Conservation (phyloP, 2,888 invertebrate genomes). For the Pollenia labialis region DNA sequence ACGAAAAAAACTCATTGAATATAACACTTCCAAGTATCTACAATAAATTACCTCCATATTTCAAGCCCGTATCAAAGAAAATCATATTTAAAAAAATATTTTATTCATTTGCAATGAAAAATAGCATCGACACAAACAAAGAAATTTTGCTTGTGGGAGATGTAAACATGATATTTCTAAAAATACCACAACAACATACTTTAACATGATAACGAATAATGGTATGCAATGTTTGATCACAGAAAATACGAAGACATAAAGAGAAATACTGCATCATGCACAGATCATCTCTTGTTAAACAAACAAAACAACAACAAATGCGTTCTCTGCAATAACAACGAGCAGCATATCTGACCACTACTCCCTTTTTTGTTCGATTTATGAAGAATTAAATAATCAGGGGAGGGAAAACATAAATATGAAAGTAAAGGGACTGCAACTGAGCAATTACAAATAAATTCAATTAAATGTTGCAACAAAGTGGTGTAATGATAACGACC, state of each 20-base stretch:
- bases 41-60: too few relatives aligned
- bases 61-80: too few relatives aligned
- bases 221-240: too few relatives aligned
- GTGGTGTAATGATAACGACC: slow-evolving; percentile 1
- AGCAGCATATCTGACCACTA: not conserved
- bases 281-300: not conserved
- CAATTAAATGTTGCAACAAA: not conserved
- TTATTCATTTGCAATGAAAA: too few relatives aligned
- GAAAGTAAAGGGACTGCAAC: not conserved
- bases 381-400: not conserved
- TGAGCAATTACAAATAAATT: not conserved
- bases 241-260: not conserved
- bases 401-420: not conserved
- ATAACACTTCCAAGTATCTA: too few relatives aligned
- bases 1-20: too few relatives aligned
- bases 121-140: too few relatives aligned
- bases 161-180: too few relatives aligned
- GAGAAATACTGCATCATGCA: not conserved
- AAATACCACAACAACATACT: too few relatives aligned
- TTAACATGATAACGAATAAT: too few relatives aligned
- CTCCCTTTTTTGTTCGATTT: not conserved
- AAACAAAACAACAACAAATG: not conserved
- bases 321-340: not conserved
- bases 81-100: too few relatives aligned
- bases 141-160: too few relatives aligned